phyloP scores from a whole-genome alignment of 92 coral and sea anemone genomes.

The Paragorgia papillata region DNA sequence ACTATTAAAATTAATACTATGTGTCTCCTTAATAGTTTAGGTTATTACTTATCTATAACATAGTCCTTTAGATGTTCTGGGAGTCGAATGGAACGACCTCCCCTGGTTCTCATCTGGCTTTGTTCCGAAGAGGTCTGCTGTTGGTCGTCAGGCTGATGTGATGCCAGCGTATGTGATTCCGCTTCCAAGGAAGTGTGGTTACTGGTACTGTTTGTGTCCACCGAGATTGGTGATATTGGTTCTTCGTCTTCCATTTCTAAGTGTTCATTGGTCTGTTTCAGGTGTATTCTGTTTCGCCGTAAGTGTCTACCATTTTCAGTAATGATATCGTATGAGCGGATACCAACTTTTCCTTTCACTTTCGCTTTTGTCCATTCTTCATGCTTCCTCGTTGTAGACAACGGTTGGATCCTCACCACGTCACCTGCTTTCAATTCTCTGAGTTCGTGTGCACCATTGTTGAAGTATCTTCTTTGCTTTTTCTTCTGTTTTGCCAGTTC shows the following conservation, averaged over 20 bases:
- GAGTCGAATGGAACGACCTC: too few species aligned
- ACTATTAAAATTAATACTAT: too few species aligned
- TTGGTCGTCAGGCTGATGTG: too few species aligned
- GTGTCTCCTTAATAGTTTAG: too few species aligned
- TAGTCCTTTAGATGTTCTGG: too few species aligned
- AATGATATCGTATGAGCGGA: conserved; percentile 42
- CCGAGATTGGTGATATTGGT: neutral
- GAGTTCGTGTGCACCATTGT: conserved; percentile 20
- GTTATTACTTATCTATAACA: too few species aligned
- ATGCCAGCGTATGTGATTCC: too few species aligned
- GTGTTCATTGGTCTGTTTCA: conserved; percentile 23
- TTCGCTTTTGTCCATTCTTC: conserved; percentile 35
- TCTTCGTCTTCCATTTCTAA: neutral
- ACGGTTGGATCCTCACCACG: conserved; percentile 42
- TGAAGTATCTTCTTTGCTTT: conserved; percentile 31
- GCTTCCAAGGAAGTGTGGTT: too few species aligned
- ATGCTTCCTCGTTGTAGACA: neutral
- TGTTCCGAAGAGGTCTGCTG: too few species aligned
- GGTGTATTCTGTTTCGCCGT: conserved; percentile 45
- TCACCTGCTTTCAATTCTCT: conserved; percentile 32
- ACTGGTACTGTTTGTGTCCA: too few species aligned
- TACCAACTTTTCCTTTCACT: conserved; percentile 40
- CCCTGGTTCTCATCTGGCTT: too few species aligned
- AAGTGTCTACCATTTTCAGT: conserved; percentile 36
- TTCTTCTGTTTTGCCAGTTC: conserved; percentile 14